Percentiles rank a stretch among this genome's conserved stretches.
Conservation (phyloP, 37 sponge, comb jelly and placozoan species). For the Halisarca cf. caerulea region DNA sequence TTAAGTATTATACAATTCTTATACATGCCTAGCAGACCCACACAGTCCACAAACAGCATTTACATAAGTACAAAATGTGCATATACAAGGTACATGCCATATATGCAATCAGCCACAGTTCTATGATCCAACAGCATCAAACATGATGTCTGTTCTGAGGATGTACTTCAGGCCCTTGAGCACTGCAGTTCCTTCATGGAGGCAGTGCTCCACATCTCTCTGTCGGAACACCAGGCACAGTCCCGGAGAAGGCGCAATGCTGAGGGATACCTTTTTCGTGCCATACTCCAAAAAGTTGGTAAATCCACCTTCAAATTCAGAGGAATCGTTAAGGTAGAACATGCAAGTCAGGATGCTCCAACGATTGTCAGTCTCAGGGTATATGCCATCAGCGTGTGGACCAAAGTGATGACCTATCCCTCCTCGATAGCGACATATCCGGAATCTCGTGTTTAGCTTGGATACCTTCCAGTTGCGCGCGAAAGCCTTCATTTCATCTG, state of each 20-base stretch:
- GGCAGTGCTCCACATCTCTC: conserved; percentile 31
- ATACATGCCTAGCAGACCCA: too few relatives aligned
- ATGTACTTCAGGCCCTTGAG: conserved; percentile 81
- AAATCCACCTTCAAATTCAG: conserved; percentile 77
- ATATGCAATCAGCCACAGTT: too few relatives aligned
- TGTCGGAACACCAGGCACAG: conserved; percentile 79
- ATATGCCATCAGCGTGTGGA: conserved; percentile 69
- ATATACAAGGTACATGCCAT: too few relatives aligned
- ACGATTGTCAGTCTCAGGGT: conserved; percentile 22
- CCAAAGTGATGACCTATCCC: conserved; percentile 75
- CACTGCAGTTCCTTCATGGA: conserved; percentile 72
- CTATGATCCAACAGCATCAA: conserved; percentile 2
- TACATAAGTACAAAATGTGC: too few relatives aligned
- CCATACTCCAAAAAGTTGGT: conserved; percentile 67
- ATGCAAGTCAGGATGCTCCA: conserved; percentile 71
- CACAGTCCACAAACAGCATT: too few relatives aligned
- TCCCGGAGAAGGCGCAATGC: conserved; percentile 66
- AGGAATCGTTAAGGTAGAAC: conserved; percentile 75
- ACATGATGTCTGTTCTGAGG: conserved; percentile 86
- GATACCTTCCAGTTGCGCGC: conserved; percentile 50
- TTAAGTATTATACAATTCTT: too few relatives aligned
- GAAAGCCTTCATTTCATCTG: conserved; percentile 26
- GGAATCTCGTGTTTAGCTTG: conserved; percentile 64
- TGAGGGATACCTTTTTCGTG: conserved; percentile 18
- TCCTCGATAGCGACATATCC: conserved; percentile 77